Base-by-base conservation (phyloP, 2,797 vertebrate species). In the Eospalax fontanierii region DNA sequence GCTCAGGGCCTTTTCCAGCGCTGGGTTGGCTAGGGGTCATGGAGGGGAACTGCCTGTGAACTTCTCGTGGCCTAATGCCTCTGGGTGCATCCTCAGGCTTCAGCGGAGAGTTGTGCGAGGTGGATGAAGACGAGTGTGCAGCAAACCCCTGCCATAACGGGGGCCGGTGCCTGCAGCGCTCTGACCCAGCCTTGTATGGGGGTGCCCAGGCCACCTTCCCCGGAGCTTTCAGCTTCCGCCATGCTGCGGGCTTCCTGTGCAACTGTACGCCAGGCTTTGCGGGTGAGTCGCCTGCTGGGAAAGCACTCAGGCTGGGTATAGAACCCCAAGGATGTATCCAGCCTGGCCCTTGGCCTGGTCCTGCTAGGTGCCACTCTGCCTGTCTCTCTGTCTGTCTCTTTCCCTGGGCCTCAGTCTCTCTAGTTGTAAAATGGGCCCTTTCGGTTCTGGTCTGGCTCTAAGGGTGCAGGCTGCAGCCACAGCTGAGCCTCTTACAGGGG, bases 101-200 rank as follows among this genome's bases (percentile, higher is more conserved):
- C 66, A 95, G 97, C 0, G 99, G 99, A 1, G 97, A 98, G 50
- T 97, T 97, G 97, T 99, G 99, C 59, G 99, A 99, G 95, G 92
- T 99, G 96, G 99, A 99, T 0, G 95, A 99, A 89, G 98, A 99
- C 0, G 99, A 99, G 97, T 99, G 99, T 94, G 98, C 95, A 0
- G 3, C 94, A 24, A 59, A 79, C 33, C 99, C 99, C 14, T 99
- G 99, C 90, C 98, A 98, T 89, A 98, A 99, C 0, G 98, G 95
- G 0, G 99, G 99, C 0, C 59, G 98, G 33, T 99, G 99, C 97
- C 98, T 99, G 35, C 98, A 99, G 97, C 98, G 98, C 38, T 99
- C 99, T 0, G 98, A 99, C 63, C 88, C 97, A 1, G 90, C 96
- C n/a, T 97, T 98, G 80, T 99, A 99, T 0, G 98, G 98, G 12